Evolutionary conservation across 2,797 vertebrate species (phyloP).

Genomic region (Cottoperca gobio): DNA sequence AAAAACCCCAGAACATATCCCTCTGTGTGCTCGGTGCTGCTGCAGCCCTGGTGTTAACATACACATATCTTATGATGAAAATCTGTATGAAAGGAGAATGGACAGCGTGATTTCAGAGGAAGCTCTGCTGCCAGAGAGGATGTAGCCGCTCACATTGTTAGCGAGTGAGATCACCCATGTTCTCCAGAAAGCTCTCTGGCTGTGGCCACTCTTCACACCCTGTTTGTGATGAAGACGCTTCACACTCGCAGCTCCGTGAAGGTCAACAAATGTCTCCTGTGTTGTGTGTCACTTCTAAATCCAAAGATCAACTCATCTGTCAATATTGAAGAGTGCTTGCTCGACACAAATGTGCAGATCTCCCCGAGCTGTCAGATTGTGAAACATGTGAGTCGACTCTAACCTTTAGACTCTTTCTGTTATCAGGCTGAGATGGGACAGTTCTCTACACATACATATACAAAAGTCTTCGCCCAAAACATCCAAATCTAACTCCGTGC

Average conservation of each 20-base stretch:
- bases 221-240: conserved; percentile 34
- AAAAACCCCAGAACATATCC: not conserved
- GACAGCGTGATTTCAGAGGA: conserved; percentile 60
- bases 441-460: conserved; percentile 20
- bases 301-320: conserved; percentile 35
- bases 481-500: conserved; percentile 24
- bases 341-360: not conserved
- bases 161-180: conserved; percentile 73
- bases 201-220: conserved; percentile 26
- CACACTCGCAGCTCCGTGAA: not conserved
- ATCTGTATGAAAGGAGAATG: conserved; percentile 33
- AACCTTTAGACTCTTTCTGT: conserved; percentile 57
- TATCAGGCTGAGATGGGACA: conserved; percentile 35
- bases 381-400: not conserved
- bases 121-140: conserved; percentile 64
- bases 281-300: conserved; percentile 8
- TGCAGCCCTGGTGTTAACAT: conserved; percentile 16
- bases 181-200: conserved; percentile 48
- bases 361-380: not conserved
- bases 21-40: not conserved
- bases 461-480: conserved; percentile 2
- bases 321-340: conserved; percentile 11
- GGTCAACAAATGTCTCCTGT: conserved; percentile 3
- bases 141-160: conserved; percentile 71
- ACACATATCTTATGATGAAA: not conserved